A percentile compares a stretch with the other conserved stretches of the same genome.
Conservation (phyloP, 2,113 vertebrate species). For the Prinia subflava region DNA sequence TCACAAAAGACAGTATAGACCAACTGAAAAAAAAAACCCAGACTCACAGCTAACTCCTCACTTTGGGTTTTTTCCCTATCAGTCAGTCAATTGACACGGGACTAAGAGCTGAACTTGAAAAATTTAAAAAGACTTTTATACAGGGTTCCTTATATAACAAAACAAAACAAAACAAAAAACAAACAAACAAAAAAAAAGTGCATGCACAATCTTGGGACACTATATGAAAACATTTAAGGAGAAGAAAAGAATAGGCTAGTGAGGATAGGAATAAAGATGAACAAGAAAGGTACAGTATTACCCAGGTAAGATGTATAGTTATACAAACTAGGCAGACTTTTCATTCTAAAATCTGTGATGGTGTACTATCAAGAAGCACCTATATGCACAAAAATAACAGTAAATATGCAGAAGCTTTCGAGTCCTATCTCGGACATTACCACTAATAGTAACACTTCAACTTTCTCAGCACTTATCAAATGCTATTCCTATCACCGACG, state of each 20-base stretch:
- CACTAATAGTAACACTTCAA: background rate
- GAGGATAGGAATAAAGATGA: background rate
- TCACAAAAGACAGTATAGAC: background rate
- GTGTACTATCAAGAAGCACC: background rate
- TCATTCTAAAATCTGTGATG: background rate
- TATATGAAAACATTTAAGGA: background rate
- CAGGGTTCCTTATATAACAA: background rate
- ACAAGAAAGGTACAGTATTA: background rate
- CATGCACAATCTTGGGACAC: background rate
- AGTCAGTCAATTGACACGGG: background rate
- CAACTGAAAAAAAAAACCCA: background rate
- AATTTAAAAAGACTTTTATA: background rate
- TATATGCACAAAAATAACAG: background rate
- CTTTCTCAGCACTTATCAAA: background rate
- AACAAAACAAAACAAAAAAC: background rate
- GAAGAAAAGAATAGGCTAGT: background rate
- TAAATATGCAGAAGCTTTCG: background rate
- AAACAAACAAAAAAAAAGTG: background rate
- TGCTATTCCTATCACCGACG: background rate
- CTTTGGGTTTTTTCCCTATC: accelerated
- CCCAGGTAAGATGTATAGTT: background rate
- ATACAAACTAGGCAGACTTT: background rate
- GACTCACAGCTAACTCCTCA: background rate
- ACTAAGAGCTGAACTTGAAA: background rate
- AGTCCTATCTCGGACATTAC: background rate